Conservation (phyloP, 2,113 vertebrate genomes). For the Antigone vipio region DNA sequence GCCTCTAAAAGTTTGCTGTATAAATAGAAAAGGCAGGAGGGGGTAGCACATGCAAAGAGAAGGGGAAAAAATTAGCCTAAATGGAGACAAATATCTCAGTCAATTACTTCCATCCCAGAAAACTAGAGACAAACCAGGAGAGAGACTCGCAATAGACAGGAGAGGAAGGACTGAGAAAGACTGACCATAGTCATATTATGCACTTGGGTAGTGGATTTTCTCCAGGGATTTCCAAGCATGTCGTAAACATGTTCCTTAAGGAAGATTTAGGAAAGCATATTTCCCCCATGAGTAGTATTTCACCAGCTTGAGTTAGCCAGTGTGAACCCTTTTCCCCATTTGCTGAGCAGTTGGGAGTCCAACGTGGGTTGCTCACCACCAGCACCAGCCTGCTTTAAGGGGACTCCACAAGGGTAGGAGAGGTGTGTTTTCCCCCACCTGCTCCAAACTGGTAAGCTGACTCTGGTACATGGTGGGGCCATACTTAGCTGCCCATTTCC, state of each 20-base stretch:
- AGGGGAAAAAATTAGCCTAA: not conserved
- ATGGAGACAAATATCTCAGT: not conserved
- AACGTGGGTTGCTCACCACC: fast-evolving
- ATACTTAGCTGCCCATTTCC: not conserved
- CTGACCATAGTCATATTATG: not conserved
- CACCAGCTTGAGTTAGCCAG: not conserved
- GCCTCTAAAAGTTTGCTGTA: not conserved
- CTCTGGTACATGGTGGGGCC: not conserved
- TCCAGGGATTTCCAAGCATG: not conserved
- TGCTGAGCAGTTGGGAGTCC: not conserved
- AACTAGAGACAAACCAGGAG: not conserved
- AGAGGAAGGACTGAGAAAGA: not conserved
- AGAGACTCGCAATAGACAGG: not conserved
- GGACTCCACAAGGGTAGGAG: not conserved
- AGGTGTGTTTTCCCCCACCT: not conserved
- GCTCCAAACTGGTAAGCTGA: not conserved
- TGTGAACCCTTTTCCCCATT: not conserved
- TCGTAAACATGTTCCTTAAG: not conserved
- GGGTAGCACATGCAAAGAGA: not conserved
- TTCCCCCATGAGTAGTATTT: not conserved
- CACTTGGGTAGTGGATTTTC: not conserved
- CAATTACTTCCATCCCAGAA: not conserved
- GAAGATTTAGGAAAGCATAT: not conserved
- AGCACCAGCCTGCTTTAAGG: not conserved
- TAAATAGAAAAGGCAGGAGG: not conserved